phyloP scores from a whole-genome alignment of 2,888 invertebrate genomes.

The Cistogaster globosa region DNA sequence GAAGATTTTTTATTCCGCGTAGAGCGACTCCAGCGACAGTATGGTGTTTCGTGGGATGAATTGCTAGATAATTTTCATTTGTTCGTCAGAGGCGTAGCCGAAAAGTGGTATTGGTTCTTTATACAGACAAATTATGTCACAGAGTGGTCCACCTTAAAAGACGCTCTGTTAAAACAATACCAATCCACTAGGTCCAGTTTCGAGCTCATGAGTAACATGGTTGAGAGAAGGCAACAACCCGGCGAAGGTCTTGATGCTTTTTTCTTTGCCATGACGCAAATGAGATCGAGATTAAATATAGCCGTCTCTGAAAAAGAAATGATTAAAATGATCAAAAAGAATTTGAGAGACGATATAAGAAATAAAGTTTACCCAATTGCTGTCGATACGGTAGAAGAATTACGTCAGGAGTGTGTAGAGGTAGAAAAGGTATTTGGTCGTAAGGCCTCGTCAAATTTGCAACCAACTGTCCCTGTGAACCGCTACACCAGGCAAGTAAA shows the following conservation, averaged over 20 bases:
- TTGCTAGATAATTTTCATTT: background rate
- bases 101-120: constrained; percentile 4
- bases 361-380: background rate
- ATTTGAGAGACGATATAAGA: background rate
- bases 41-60: background rate
- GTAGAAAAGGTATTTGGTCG: background rate
- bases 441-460: too few relatives aligned
- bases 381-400: background rate
- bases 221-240: background rate
- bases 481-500: too few relatives aligned
- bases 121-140: background rate
- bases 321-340: constrained; percentile 1
- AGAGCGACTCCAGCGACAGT: background rate
- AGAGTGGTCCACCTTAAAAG: constrained; percentile 5
- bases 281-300: background rate
- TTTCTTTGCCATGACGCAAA: background rate
- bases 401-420: background rate
- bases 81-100: background rate
- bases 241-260: background rate
- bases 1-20: background rate
- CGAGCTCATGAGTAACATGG: constrained; percentile 3
- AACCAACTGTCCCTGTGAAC: too few relatives aligned
- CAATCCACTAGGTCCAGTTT: background rate
- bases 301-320: background rate
- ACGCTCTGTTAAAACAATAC: background rate